Evolutionary conservation across 2,888 invertebrate genomes (phyloP).

Genomic region (Gibbula magus): DNA sequence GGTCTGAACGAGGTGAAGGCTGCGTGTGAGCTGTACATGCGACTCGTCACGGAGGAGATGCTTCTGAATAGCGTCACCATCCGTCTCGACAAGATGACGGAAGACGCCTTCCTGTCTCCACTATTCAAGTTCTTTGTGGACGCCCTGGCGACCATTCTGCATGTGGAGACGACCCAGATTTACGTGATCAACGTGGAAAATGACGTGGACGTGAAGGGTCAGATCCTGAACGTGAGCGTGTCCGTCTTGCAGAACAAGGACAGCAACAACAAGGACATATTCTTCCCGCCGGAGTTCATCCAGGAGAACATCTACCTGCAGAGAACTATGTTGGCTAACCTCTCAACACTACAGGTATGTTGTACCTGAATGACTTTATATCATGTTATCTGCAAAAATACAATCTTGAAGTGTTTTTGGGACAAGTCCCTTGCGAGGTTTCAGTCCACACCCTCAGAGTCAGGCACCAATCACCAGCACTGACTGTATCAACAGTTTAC

Average conservation of each 20-base stretch:
- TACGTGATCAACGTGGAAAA: slow-evolving; percentile 94
- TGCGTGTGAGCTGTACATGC: slow-evolving; percentile 91
- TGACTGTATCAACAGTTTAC: no score
- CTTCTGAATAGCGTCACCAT: slow-evolving; percentile 95
- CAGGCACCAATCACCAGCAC: no score
- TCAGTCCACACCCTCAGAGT: no score
- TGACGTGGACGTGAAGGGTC: slow-evolving; percentile 87
- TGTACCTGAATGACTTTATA: background rate
- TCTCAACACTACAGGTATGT: slow-evolving; percentile 88
- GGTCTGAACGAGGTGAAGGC: slow-evolving; percentile 95
- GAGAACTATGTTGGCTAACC: slow-evolving; percentile 87
- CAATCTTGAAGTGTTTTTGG: no score
- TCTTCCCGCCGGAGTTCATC: slow-evolving; percentile 90
- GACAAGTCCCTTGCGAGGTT: no score
- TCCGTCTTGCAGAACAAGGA: slow-evolving; percentile 81
- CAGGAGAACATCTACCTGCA: slow-evolving; percentile 96
- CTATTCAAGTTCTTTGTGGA: slow-evolving; percentile 90
- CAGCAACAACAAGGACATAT: slow-evolving; percentile 78
- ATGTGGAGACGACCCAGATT: slow-evolving; percentile 93
- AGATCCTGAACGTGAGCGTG: slow-evolving; percentile 94
- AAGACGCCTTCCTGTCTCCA: slow-evolving; percentile 92
- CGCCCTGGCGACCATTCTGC: slow-evolving; percentile 91
- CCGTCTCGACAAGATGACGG: slow-evolving; percentile 92
- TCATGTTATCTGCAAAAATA: background rate
- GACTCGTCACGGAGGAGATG: slow-evolving; percentile 95